phyloP scores from a whole-genome alignment of 2,888 invertebrate species.

The Melanostoma scalare region DNA sequence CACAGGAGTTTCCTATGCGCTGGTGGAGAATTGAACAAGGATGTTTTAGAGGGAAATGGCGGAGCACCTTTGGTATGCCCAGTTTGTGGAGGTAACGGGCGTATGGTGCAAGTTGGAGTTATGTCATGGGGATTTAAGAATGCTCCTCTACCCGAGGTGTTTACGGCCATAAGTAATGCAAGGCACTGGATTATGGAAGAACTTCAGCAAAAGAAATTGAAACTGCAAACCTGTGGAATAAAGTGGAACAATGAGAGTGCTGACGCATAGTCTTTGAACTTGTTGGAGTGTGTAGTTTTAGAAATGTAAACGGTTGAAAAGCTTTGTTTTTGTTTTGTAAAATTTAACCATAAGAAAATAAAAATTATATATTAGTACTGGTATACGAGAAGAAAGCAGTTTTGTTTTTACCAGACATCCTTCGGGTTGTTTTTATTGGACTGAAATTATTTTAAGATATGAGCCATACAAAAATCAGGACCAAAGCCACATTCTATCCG shows the following conservation, averaged over 20 bases:
- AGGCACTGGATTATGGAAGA: slow-evolving; percentile 35
- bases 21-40: slow-evolving; percentile 88
- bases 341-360: too few relatives aligned
- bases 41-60: slow-evolving; percentile 90
- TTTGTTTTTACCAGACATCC: too few relatives aligned
- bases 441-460: too few relatives aligned
- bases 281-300: too few relatives aligned
- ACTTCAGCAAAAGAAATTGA: slow-evolving; percentile 4
- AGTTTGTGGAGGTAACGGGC: slow-evolving; percentile 79
- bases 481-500: too few relatives aligned
- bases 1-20: slow-evolving; percentile 90
- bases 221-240: slow-evolving; percentile 29
- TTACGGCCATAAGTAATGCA: slow-evolving; percentile 6
- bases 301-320: too few relatives aligned
- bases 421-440: too few relatives aligned
- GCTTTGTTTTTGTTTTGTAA: too few relatives aligned
- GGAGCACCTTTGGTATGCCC: slow-evolving; percentile 91
- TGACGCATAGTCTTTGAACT: background rate
- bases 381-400: too few relatives aligned
- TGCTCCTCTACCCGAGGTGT: slow-evolving; percentile 36
- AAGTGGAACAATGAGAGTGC: slow-evolving; percentile 14
- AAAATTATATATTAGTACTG: too few relatives aligned
- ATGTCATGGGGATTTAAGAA: slow-evolving; percentile 88
- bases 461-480: too few relatives aligned
- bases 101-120: slow-evolving; percentile 84